Percentiles rank a stretch among this genome's conserved stretches.
These are phyloP conservation scores for Porites lobata DNA, from an alignment of 92 coral and sea anemone species.

Conservation along the genomic window DNA sequence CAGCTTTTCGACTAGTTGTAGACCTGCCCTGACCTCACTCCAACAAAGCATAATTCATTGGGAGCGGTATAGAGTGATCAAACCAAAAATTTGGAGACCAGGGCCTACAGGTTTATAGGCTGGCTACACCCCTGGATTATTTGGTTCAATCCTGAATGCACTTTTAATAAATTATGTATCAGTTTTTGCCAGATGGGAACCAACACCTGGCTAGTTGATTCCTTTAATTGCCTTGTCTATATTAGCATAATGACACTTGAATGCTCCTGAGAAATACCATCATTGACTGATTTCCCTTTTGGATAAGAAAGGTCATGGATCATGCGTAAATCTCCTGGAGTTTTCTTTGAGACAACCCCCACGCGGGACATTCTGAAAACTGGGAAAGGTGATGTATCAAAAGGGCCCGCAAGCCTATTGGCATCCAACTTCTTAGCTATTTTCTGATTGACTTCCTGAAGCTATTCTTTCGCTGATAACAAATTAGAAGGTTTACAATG, in stretches of 20 bases:
- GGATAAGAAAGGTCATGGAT: slow-evolving; percentile 54
- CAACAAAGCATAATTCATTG: too few species aligned
- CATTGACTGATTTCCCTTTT: slow-evolving; percentile 42
- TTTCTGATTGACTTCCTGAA: too few species aligned
- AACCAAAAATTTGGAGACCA: too few species aligned
- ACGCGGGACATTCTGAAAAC: background rate
- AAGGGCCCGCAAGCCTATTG: background rate
- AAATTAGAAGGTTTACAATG: background rate
- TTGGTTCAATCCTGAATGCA: slow-evolving; percentile 41
- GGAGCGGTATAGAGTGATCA: too few species aligned
- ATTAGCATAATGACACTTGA: slow-evolving; percentile 43
- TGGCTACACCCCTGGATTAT: background rate
- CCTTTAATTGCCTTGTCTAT: slow-evolving; percentile 29
- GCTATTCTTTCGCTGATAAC: too few species aligned
- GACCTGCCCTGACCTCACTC: too few species aligned
- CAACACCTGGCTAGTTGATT: slow-evolving; percentile 26
- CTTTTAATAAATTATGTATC: slow-evolving; percentile 31
- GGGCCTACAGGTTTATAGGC: too few species aligned
- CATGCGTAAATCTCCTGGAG: background rate
- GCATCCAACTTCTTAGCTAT: background rate
- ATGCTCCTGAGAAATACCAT: slow-evolving; percentile 32
- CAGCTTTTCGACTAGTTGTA: too few species aligned
- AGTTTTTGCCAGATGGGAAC: slow-evolving; percentile 48
- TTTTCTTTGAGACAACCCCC: too few species aligned
- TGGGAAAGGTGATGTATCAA: background rate